Conservation (phyloP, 2,888 invertebrate species). For the Lasioglossum morio region DNA sequence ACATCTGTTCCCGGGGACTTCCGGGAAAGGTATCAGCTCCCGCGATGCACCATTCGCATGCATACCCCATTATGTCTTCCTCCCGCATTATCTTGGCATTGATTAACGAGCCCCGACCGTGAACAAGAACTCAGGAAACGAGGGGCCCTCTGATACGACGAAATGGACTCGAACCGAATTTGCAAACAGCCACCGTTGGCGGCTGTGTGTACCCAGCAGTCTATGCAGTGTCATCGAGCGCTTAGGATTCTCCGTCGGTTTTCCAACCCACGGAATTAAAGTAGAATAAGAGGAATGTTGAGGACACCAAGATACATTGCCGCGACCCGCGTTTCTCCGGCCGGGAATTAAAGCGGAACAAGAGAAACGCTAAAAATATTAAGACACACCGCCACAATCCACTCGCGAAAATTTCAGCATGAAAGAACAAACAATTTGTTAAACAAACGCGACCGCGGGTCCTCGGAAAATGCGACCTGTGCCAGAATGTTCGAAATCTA, state of each 20-base stretch:
- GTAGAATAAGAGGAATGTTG: neutral
- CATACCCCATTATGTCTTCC: conserved; percentile 66
- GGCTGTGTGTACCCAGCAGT: neutral
- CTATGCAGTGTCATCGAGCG: conserved; percentile 27
- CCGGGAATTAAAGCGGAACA: neutral
- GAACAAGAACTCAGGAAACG: conserved; percentile 61
- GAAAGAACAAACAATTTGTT: neutral
- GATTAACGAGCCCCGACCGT: conserved; percentile 62
- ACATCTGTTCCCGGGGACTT: conserved; percentile 48
- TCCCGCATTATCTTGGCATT: conserved; percentile 64
- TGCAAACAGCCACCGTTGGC: conserved; percentile 51
- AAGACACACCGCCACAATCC: neutral
- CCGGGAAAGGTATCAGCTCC: conserved; percentile 58
- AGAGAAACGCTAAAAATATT: conserved; percentile 3
- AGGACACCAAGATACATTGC: conserved; percentile 3
- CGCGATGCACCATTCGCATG: conserved; percentile 59
- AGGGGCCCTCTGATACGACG: conserved; percentile 32
- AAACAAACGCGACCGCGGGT: neutral
- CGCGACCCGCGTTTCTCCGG: neutral
- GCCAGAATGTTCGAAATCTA: neutral
- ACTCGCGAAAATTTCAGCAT: neutral
- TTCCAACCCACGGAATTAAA: conserved; percentile 1
- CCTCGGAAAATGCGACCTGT: neutral
- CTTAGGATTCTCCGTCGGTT: conserved; percentile 6
- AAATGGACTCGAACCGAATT: conserved; percentile 66